A percentile compares a stretch with the other conserved stretches of the same genome.
Evolutionary conservation across 2,888 invertebrate species (phyloP).

Genomic region (Drosophila greeni): DNA sequence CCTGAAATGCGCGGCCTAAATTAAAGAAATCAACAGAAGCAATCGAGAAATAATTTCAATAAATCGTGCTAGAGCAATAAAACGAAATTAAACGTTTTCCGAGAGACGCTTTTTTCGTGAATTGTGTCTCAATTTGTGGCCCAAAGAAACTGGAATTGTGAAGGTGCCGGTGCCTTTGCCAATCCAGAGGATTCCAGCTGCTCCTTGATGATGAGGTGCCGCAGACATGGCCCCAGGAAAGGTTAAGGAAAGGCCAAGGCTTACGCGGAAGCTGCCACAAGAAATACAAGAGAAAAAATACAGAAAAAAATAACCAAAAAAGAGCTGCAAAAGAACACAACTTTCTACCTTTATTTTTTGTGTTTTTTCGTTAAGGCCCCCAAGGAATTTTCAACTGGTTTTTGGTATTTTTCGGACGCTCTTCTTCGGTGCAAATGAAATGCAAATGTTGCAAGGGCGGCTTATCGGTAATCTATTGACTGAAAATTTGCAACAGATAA

Average conservation of each 20-base stretch:
- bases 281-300: constrained; percentile 4
- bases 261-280: constrained; percentile 56
- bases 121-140: constrained; percentile 65
- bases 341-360: constrained; percentile 47
- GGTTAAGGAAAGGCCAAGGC: constrained; percentile 41
- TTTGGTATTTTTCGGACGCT: constrained; percentile 1
- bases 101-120: constrained; percentile 23
- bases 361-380: constrained; percentile 30
- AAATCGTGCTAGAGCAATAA: constrained; percentile 67
- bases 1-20: constrained; percentile 8
- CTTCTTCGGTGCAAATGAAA: constrained; percentile 58
- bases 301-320: constrained; percentile 1
- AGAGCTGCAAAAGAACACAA: constrained; percentile 32
- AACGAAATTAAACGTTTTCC: constrained; percentile 60
- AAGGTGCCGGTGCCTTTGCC: constrained; percentile 22
- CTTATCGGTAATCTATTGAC: constrained; percentile 72
- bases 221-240: constrained; percentile 60
- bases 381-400: constrained; percentile 35
- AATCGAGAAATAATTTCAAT: constrained; percentile 60
- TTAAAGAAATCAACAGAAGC: constrained; percentile 24
- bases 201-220: constrained; percentile 57
- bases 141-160: constrained; percentile 6
- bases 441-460: constrained; percentile 56
- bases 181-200: constrained; percentile 25
- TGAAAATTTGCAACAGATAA: constrained; percentile 67